Base-by-base conservation (phyloP, 2,797 vertebrate species). In the Anomalospiza imberbis region DNA sequence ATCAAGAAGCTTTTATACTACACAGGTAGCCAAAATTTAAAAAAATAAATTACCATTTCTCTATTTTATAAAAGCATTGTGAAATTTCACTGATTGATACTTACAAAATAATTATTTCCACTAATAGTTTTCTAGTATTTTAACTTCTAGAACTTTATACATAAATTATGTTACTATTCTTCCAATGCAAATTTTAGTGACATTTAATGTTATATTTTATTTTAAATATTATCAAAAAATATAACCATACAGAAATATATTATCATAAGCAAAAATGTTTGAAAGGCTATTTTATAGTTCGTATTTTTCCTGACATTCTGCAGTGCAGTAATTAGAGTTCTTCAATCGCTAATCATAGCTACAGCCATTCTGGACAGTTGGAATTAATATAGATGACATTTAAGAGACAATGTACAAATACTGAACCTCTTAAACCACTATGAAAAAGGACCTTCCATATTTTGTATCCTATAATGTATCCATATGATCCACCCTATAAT, bases 181-280 rank as follows among this genome's bases (percentile, higher is more conserved):
- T 78, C 29, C 45, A 76, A 57, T 9, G 44, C 4, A 79, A 47
- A 15, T 53, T 66, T 50, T 28, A 79, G 12, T 34, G 11, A 6
- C 40, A n/a, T 29, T 18, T 40, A 34, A 18, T 22, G 7, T 14
- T 60, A 55, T 18, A 5, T 38, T 38, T 29, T 28, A 72, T 78
- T 66, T 58, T 20, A 72, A 75, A 66, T 62, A 7, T 6, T 58
- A 63, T 16, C 29, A 50, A 74, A 74, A 66, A 63, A 70, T 34
- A 38, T 6, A 78, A 47, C 18, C 0, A 2, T 32, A 54, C 2
- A 45, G 20, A 71, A 79, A 26, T 22, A 0, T 2, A 26, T 38
- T 60, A 65, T 47, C 14, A 38, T 21, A 60, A 32, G 12, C 9
- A 79, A 62, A 20, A 22, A n/a, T 31, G 4, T 38, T 75, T 53